Conservation (phyloP, 1,140 invertebrate genomes). For the Pseudomyrmex gracilis region DNA sequence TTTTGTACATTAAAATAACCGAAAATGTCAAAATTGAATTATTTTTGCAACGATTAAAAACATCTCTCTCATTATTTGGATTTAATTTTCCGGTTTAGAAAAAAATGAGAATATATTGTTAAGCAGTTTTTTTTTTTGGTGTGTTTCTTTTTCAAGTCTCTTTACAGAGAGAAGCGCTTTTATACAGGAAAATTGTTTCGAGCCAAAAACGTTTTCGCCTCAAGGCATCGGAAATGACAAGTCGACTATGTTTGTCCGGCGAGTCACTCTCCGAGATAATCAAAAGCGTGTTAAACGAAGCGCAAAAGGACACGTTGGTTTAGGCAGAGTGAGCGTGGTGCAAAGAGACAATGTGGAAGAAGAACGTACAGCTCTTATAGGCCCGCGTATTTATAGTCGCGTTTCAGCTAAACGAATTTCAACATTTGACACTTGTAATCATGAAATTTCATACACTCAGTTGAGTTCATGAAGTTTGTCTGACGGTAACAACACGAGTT, state of each 20-base stretch:
- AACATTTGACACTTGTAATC: no score
- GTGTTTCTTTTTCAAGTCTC: background rate
- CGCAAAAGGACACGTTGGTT: conserved; percentile 35
- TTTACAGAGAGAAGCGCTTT: background rate
- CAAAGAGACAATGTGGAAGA: conserved; percentile 33
- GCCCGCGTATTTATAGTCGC: no score
- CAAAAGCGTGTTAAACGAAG: conserved; percentile 56
- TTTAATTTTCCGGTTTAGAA: background rate
- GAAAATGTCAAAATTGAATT: background rate
- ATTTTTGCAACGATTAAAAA: background rate
- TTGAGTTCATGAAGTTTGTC: no score
- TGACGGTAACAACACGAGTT: no score
- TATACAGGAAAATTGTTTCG: conserved; percentile 23
- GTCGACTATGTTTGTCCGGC: conserved; percentile 11
- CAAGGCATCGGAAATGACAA: background rate
- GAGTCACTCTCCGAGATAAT: background rate
- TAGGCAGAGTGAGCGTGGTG: conserved; percentile 48
- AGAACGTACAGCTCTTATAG: conserved; percentile 48
- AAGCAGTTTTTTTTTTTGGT: background rate
- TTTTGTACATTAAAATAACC: background rate
- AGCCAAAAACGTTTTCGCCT: conserved; percentile 47
- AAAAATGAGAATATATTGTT: no score
- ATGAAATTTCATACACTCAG: no score
- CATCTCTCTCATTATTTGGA: background rate
- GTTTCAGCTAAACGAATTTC: no score